Conservation (phyloP, 2,888 invertebrate species). For the Drosophila kanekoi region DNA sequence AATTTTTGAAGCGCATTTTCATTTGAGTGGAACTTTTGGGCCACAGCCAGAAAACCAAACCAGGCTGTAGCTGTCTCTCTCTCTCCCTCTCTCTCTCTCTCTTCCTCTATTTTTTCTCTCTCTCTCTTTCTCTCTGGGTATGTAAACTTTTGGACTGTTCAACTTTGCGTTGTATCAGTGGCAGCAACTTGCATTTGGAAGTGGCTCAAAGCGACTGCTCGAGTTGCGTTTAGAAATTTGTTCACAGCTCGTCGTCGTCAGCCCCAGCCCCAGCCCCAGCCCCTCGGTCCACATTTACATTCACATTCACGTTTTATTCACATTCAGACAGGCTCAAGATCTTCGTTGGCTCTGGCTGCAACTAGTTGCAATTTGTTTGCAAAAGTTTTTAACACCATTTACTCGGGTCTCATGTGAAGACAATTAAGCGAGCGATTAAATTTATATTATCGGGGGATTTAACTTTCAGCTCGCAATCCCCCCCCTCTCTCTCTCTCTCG, state of each 20-base stretch:
- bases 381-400: conserved; percentile 79
- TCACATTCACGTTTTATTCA: not conserved
- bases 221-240: conserved; percentile 69
- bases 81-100: not conserved
- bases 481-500: conserved; percentile 1
- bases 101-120: not conserved
- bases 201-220: conserved; percentile 66
- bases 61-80: not conserved
- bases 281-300: conserved; percentile 12
- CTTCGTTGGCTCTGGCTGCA: conserved; percentile 59
- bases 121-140: conserved; percentile 27
- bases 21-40: conserved; percentile 54
- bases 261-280: too few relatives aligned
- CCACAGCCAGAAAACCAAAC: conserved; percentile 14
- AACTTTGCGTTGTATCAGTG: conserved; percentile 66
- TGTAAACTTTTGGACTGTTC: conserved; percentile 54
- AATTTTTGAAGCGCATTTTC: conserved; percentile 69
- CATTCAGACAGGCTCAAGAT: conserved; percentile 20
- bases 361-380: conserved; percentile 79
- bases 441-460: conserved; percentile 77
- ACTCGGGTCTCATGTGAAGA: conserved; percentile 78
- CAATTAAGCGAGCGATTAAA: conserved; percentile 78
- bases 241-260: conserved; percentile 61
- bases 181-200: conserved; percentile 68
- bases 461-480: conserved; percentile 39